These are phyloP conservation scores for Dendrolimus kikuchii DNA, from an alignment of 1,140 invertebrate genomes.

Conservation along the genomic window DNA sequence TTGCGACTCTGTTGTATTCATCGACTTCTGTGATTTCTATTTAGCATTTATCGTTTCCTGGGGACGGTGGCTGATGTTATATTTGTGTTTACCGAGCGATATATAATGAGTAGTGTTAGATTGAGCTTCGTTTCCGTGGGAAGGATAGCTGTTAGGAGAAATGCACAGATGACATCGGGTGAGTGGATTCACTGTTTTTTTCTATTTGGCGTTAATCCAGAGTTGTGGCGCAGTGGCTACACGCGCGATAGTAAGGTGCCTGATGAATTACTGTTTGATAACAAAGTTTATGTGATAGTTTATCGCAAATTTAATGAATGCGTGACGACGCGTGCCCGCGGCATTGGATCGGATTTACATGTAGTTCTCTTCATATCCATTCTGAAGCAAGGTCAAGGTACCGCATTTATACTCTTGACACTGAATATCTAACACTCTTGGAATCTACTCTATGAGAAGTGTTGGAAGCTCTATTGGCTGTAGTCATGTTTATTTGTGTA, in stretches of 20 bases:
- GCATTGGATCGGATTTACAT: too few species aligned
- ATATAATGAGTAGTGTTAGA: conserved; percentile 62
- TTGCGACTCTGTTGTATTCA: conserved; percentile 48
- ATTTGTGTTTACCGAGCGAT: conserved; percentile 24
- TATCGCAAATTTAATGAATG: neutral
- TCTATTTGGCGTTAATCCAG: conserved; percentile 42
- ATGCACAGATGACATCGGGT: conserved; percentile 60
- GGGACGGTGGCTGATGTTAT: conserved; percentile 48
- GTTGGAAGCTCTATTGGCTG: too few species aligned
- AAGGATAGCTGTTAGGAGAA: conserved; percentile 57
- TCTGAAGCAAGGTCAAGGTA: too few species aligned
- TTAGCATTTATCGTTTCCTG: conserved; percentile 34
- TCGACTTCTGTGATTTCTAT: conserved; percentile 49
- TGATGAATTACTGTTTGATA: conserved; percentile 49
- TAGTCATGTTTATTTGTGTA: too few species aligned
- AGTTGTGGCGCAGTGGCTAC: conserved; percentile 31
- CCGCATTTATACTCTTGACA: too few species aligned
- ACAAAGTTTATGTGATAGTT: conserved; percentile 35
- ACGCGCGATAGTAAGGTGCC: conserved; percentile 6
- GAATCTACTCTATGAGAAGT: too few species aligned
- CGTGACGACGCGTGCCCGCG: too few species aligned
- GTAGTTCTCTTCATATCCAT: too few species aligned
- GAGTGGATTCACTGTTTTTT: conserved; percentile 44
- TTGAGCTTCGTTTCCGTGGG: conserved; percentile 60
- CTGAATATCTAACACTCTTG: too few species aligned